Evolutionary conservation across 2,113 vertebrate genomes (phyloP).

Genomic region (Podocnemis expansa): DNA sequence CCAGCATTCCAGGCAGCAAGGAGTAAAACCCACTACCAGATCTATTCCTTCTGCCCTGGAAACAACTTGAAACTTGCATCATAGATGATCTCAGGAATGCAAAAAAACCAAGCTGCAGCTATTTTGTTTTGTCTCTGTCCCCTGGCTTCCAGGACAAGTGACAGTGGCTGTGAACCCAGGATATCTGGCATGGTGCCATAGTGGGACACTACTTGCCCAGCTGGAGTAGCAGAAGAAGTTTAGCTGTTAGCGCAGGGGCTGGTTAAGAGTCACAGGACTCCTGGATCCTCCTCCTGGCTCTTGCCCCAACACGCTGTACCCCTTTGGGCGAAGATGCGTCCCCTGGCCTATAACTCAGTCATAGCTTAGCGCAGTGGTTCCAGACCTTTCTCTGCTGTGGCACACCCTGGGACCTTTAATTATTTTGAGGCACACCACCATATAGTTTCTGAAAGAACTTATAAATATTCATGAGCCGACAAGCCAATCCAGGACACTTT

Average conservation of each 20-base stretch:
- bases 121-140: not conserved
- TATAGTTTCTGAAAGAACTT: too few relatives aligned
- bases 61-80: not conserved
- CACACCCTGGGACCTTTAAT: too few relatives aligned
- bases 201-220: not conserved
- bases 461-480: too few relatives aligned
- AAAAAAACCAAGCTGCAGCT: not conserved
- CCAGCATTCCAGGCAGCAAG: not conserved
- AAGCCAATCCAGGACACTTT: too few relatives aligned
- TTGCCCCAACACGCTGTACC: not conserved
- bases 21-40: not conserved
- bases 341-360: rapidly evolving
- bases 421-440: too few relatives aligned
- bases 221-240: not conserved
- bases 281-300: not conserved
- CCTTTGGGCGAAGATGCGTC: not conserved
- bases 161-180: not conserved
- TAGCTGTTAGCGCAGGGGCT: rapidly evolving
- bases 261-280: not conserved
- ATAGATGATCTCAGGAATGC: not conserved
- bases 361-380: too few relatives aligned
- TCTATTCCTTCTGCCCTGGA: not conserved
- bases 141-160: not conserved
- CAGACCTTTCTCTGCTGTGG: too few relatives aligned
- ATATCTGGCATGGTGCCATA: not conserved